These are phyloP conservation scores for Zele albiditarsus DNA, from an alignment of 2,888 invertebrate genomes.

Conservation along the genomic window DNA sequence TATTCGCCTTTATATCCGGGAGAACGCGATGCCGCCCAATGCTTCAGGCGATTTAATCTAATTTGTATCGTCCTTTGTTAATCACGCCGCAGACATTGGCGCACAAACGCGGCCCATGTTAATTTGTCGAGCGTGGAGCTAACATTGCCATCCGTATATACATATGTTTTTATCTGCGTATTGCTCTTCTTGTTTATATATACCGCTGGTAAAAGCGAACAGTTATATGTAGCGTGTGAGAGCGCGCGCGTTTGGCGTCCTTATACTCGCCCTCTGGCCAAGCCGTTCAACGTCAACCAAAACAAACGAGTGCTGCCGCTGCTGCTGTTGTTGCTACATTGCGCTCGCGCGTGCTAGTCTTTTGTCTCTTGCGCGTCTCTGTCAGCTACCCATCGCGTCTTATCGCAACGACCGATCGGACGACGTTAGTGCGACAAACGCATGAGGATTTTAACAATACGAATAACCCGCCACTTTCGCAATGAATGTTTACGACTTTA, in stretches of 20 bases:
- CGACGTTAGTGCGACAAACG: not conserved
- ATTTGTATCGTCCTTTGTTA: constrained; percentile 73
- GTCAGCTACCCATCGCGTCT: constrained; percentile 26
- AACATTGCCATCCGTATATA: constrained; percentile 7
- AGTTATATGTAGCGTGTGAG: not conserved
- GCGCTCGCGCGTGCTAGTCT: constrained; percentile 3
- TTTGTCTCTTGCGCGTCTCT: constrained; percentile 28
- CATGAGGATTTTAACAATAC: not conserved
- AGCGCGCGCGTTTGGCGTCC: constrained; percentile 7
- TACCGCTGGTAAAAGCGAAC: too few species aligned
- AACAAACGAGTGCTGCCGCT: constrained; percentile 23
- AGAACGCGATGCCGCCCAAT: constrained; percentile 68
- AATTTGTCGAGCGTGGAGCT: constrained; percentile 63
- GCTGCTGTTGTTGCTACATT: not conserved
- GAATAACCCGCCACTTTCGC: not conserved
- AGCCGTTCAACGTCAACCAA: not conserved
- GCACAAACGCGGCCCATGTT: constrained; percentile 57
- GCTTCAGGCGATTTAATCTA: constrained; percentile 72
- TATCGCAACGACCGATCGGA: constrained; percentile 19
- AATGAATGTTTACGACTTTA: too few species aligned
- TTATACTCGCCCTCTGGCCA: not conserved
- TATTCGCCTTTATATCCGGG: constrained; percentile 62
- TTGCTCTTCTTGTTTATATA: not conserved
- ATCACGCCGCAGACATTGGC: constrained; percentile 59
- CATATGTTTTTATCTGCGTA: constrained; percentile 5